These are phyloP conservation scores for Selenia dentaria DNA, from an alignment of 2,888 invertebrate species.

Conservation along the genomic window DNA sequence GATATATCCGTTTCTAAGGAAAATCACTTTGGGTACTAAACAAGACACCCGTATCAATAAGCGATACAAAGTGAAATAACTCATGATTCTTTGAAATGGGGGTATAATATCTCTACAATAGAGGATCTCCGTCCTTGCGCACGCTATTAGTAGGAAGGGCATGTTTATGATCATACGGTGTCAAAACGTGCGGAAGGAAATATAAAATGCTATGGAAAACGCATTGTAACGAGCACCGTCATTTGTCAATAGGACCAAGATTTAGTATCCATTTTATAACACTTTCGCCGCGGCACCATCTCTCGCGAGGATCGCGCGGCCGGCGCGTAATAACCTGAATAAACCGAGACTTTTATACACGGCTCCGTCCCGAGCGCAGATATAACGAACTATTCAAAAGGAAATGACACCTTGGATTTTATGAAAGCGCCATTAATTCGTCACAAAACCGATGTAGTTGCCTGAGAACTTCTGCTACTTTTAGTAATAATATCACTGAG, in stretches of 20 bases:
- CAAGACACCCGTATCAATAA: too few species aligned
- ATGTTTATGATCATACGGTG: too few species aligned
- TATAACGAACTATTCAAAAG: slow-evolving; percentile 74
- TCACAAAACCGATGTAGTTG: slow-evolving; percentile 13
- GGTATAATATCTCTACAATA: too few species aligned
- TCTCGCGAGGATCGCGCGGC: slow-evolving; percentile 43
- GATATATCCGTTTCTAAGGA: too few species aligned
- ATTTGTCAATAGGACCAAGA: slow-evolving; percentile 69
- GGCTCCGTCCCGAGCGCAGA: slow-evolving; percentile 40
- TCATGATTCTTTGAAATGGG: too few species aligned
- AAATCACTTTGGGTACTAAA: too few species aligned
- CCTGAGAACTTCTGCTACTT: too few species aligned
- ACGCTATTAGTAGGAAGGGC: too few species aligned
- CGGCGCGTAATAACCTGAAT: slow-evolving; percentile 58
- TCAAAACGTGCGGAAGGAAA: slow-evolving; percentile 50
- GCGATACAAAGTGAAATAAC: too few species aligned
- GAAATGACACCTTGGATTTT: slow-evolving; percentile 70
- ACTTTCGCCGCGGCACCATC: slow-evolving; percentile 30
- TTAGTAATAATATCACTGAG: too few species aligned
- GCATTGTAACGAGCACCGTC: slow-evolving; percentile 60
- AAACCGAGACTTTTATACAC: slow-evolving; percentile 60
- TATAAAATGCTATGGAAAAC: slow-evolving; percentile 61
- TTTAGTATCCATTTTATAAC: slow-evolving; percentile 65
- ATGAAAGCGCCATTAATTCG: slow-evolving; percentile 61
- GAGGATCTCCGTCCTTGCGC: too few species aligned